Conservation (phyloP, 2,888 invertebrate species). For the Hypsopygia costalis region DNA sequence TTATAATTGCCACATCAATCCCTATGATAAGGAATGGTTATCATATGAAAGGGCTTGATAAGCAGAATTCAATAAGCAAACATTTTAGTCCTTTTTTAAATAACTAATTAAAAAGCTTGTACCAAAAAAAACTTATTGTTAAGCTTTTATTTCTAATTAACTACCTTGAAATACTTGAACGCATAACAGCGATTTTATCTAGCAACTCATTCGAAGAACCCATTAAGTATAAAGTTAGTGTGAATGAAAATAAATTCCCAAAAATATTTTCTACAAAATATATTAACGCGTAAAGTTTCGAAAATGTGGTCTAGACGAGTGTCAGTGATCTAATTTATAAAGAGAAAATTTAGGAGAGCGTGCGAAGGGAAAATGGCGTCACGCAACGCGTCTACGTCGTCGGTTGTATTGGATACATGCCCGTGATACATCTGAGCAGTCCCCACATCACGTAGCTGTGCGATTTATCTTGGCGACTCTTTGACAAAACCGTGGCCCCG, state of each 20-base stretch:
- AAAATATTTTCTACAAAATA: not conserved
- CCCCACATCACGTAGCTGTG: slow-evolving; percentile 5
- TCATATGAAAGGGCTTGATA: too few relatives aligned
- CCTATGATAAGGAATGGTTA: too few relatives aligned
- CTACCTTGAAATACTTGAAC: too few relatives aligned
- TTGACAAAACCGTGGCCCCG: slow-evolving; percentile 14
- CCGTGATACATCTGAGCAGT: slow-evolving; percentile 7
- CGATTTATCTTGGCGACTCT: slow-evolving; percentile 8
- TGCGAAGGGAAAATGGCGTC: slow-evolving; percentile 53
- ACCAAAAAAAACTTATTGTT: too few relatives aligned
- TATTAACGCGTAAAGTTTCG: slow-evolving; percentile 18
- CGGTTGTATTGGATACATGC: slow-evolving; percentile 12
- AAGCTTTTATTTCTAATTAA: too few relatives aligned
- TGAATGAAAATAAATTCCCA: not conserved
- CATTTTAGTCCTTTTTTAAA: too few relatives aligned
- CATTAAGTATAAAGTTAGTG: not conserved
- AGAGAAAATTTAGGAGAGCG: slow-evolving; percentile 58
- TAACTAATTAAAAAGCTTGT: too few relatives aligned
- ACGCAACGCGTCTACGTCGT: slow-evolving; percentile 27
- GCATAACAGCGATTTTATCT: too few relatives aligned
- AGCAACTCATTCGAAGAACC: too few relatives aligned
- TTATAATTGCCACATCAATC: too few relatives aligned
- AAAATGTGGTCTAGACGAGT: slow-evolving; percentile 18
- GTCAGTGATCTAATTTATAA: slow-evolving; percentile 54
- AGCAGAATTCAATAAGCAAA: too few relatives aligned